Evolutionary conservation across 1,140 invertebrate genomes (phyloP).

Genomic region (Trialeurodes vaporariorum): DNA sequence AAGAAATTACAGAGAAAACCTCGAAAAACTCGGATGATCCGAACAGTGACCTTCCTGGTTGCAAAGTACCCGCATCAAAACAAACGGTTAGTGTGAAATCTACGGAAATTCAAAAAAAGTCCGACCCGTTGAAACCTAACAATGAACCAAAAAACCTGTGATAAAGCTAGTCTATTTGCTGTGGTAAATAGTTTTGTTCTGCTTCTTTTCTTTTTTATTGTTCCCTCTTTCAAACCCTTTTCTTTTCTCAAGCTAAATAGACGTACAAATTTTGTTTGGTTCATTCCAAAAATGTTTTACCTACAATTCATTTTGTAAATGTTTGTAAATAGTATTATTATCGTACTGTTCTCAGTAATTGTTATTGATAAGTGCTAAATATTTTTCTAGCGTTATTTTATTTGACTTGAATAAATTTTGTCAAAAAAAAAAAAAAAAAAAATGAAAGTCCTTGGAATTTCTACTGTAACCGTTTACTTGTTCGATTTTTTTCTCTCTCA

Average conservation of each 20-base stretch:
- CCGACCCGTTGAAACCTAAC: background rate
- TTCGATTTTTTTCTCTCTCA: no score
- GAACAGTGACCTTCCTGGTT: background rate
- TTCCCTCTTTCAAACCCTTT: background rate
- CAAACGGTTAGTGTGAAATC: background rate
- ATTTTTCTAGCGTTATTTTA: background rate
- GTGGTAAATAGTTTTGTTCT: no score
- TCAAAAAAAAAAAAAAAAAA: background rate
- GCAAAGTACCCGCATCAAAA: background rate
- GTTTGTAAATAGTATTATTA: background rate
- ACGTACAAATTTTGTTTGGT: background rate
- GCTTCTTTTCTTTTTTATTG: background rate
- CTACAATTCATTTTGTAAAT: background rate
- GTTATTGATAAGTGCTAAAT: background rate
- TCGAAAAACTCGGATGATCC: background rate
- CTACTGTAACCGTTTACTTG: no score
- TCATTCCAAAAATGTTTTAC: constrained; percentile 1
- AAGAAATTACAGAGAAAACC: background rate
- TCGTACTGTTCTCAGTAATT: background rate
- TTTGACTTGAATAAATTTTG: background rate
- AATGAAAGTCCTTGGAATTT: no score
- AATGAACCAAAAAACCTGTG: background rate
- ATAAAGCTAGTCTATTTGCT: background rate
- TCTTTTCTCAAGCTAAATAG: background rate
- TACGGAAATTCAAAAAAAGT: background rate